Evolutionary conservation across 2,113 vertebrate genomes (phyloP).

Genomic region (Tenrec ecaudatus): DNA sequence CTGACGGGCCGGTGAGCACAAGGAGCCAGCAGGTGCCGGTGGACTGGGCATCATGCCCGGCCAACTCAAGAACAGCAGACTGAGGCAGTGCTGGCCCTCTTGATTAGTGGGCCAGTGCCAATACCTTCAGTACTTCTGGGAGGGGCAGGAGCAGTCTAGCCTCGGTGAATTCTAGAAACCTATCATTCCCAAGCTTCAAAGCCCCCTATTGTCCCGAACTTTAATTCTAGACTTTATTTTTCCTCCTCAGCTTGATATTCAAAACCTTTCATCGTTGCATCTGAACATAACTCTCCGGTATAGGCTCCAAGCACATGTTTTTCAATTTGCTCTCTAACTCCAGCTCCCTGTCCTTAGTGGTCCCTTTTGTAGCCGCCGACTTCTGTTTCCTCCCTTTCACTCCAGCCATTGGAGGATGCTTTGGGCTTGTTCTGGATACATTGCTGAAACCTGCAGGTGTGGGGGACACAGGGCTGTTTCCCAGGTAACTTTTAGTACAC

Average conservation of each 20-base stretch:
- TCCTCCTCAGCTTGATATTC: not conserved
- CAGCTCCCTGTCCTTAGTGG: not conserved
- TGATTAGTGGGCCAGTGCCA: not conserved
- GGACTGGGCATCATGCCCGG: rapidly evolving
- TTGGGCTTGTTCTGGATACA: not conserved
- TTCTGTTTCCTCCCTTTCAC: not conserved
- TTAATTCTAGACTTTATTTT: not conserved
- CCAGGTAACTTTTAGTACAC: conserved; percentile 4
- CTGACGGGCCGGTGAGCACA: not conserved
- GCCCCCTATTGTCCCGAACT: not conserved
- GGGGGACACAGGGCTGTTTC: not conserved
- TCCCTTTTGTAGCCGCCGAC: not conserved
- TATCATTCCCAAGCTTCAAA: not conserved
- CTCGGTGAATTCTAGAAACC: not conserved
- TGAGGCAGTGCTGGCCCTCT: not conserved
- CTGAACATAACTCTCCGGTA: conserved; percentile 1
- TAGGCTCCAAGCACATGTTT: not conserved
- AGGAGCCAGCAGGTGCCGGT: not conserved
- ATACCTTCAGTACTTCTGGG: not conserved
- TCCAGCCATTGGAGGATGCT: not conserved
- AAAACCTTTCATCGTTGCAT: conserved; percentile 29
- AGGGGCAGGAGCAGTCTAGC: not conserved
- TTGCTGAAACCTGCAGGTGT: not conserved
- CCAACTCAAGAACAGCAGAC: not conserved
- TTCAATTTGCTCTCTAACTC: not conserved